Percentiles rank a stretch among this genome's conserved stretches.
Evolutionary conservation across 2,797 vertebrate genomes (phyloP).

Genomic region (Halcyon smyrnensis): DNA sequence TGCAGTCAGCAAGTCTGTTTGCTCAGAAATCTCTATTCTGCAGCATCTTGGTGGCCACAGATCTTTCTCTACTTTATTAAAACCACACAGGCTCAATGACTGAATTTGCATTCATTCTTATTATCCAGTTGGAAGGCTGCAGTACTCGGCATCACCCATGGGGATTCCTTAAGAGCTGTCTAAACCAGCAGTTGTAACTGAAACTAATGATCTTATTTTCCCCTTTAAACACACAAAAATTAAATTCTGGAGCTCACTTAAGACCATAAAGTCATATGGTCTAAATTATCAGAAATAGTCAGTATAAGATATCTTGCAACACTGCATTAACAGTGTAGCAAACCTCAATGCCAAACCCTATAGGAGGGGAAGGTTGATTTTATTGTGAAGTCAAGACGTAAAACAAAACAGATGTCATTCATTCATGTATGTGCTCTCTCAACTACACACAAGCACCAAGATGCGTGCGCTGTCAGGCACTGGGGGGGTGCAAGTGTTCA

Average conservation of each 20-base stretch:
- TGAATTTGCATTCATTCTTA: neutral
- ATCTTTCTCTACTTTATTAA: neutral
- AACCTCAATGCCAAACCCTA: neutral
- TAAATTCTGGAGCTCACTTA: neutral
- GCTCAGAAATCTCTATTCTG: neutral
- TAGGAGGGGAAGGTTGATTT: neutral
- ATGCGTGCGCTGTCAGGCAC: neutral
- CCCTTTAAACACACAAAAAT: neutral
- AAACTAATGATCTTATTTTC: neutral
- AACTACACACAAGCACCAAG: neutral
- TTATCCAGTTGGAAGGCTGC: neutral
- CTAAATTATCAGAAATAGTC: neutral
- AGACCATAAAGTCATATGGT: neutral
- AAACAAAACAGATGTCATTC: neutral
- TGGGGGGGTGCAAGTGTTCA: neutral
- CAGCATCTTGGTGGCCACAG: neutral
- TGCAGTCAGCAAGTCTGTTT: neutral
- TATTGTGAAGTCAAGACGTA: neutral
- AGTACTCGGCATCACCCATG: neutral
- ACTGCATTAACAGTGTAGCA: neutral
- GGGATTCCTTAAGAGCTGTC: neutral
- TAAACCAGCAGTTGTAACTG: neutral
- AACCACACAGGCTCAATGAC: neutral
- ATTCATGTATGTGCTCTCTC: rapidly evolving
- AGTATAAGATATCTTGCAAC: neutral